Evolutionary conservation across 2,113 vertebrate species (phyloP), one percentile per base, ranked within the genome.

Genomic region (Oplegnathus fasciatus): DNA sequence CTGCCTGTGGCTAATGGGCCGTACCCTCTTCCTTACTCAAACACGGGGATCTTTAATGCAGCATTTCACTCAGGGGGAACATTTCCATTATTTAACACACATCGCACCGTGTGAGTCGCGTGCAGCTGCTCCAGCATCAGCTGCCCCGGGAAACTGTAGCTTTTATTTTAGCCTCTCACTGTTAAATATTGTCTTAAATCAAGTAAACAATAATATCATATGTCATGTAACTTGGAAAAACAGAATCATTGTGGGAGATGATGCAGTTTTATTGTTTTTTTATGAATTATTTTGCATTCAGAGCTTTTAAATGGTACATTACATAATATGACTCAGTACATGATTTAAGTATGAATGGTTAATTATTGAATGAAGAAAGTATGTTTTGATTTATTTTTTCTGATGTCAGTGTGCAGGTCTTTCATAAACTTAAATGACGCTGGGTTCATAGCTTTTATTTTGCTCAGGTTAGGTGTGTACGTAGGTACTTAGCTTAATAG

Each of bases 21-120:
- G 6, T 83, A 68, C 62, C 62, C 85, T 89, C 85, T 72, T 86
- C 74, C 55, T 54, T 83, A 83, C 68, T 82, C 80, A 67, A 86
- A 78, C 85, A 83, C 68, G 6, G 68, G 15, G 75, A 86, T 86
- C 83, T 81, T 69, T 88, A 87, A 90, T 89, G 82, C 89, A 82
- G 65, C 66, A 18, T 90, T 78, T 90, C 78, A 75, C 80, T 87
- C 79, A 69, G 54, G 86, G 71, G 75, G 57, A 79, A 77, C 44
- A 22, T 75, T 80, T 91, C 62, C 65, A 91, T 92, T 86, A 90
- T 92, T 90, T 82, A 90, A 82, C 83, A 65, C 80, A 60, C 70
- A 67, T 68, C 15, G 5, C 64, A 30, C 54, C 9, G 2, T 64
- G 70, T 9, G 52, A 66, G 70, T 83, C 1, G 0, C 9, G 6